Conservation (phyloP, 2,797 vertebrate species). For the Benthosema pterotum region DNA sequence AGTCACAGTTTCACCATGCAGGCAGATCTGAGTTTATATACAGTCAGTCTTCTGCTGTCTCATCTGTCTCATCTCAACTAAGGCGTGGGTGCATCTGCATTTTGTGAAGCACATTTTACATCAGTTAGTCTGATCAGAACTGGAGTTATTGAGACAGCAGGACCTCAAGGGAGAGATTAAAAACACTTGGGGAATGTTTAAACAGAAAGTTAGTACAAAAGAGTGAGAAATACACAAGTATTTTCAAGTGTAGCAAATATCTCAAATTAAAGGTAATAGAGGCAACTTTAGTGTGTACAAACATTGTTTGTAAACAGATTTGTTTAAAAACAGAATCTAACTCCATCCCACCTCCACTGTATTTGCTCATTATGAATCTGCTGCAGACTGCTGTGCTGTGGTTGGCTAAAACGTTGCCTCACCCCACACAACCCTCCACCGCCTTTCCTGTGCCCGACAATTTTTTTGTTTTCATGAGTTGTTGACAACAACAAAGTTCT, state of each 20-base stretch:
- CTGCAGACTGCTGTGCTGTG: too few relatives aligned
- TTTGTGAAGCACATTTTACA: not conserved
- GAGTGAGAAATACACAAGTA: not conserved
- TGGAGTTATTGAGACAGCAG: not conserved
- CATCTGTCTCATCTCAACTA: too few relatives aligned
- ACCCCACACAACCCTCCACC: too few relatives aligned
- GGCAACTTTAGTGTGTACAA: too few relatives aligned
- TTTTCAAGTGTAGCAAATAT: constrained; percentile 1
- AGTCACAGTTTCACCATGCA: not conserved
- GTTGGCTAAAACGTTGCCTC: too few relatives aligned
- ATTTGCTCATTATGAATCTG: too few relatives aligned
- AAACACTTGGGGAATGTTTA: not conserved
- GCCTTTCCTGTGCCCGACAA: too few relatives aligned
- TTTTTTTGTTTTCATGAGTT: too few relatives aligned
- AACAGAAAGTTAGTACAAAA: not conserved
- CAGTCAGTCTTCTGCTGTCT: constrained; percentile 10
- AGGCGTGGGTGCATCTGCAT: not conserved
- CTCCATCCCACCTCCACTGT: too few relatives aligned
- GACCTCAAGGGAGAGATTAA: not conserved
- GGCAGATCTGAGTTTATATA: not conserved
- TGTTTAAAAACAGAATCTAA: too few relatives aligned
- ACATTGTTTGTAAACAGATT: too few relatives aligned
- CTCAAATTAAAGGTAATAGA: constrained; percentile 1
- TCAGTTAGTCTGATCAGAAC: constrained; percentile 10
- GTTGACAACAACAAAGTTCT: too few relatives aligned